These are phyloP conservation scores for Spatula clypeata DNA, from an alignment of 2,797 vertebrate species.

Conservation along the genomic window DNA sequence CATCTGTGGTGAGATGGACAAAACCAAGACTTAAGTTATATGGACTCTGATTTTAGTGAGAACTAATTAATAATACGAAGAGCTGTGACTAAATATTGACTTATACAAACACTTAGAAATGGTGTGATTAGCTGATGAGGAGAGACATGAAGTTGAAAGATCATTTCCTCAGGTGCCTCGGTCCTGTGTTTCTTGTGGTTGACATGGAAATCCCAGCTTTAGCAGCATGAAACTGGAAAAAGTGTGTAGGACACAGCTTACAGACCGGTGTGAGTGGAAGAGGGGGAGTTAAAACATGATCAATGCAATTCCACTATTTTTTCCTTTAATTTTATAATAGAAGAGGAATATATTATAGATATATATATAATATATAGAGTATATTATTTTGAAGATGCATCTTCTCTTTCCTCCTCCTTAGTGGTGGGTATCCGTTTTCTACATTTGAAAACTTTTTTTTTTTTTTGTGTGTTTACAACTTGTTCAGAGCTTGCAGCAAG, in stretches of 20 bases:
- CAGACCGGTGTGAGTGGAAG: neutral
- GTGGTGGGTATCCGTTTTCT: neutral
- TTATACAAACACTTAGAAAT: neutral
- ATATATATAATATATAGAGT: no score
- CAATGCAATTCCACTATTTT: accelerated
- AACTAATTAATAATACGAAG: neutral
- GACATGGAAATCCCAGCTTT: neutral
- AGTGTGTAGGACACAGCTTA: neutral
- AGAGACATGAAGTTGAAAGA: neutral
- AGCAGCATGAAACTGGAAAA: neutral
- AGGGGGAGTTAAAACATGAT: neutral
- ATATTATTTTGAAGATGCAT: neutral
- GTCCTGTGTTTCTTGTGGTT: accelerated
- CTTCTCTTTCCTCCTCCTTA: neutral
- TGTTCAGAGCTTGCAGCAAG: neutral
- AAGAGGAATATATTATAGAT: neutral
- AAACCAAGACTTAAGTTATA: neutral
- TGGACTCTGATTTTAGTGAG: neutral
- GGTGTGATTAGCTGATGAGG: neutral
- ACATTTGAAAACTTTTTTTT: neutral
- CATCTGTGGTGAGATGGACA: neutral
- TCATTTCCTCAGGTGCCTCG: neutral
- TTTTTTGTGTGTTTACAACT: neutral
- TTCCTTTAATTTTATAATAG: neutral
- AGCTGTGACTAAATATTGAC: neutral